A percentile compares a stretch with the other conserved stretches of the same genome.
These are phyloP conservation scores for Bovichtus diacanthus DNA, from an alignment of 2,797 vertebrate genomes.

Conservation along the genomic window DNA sequence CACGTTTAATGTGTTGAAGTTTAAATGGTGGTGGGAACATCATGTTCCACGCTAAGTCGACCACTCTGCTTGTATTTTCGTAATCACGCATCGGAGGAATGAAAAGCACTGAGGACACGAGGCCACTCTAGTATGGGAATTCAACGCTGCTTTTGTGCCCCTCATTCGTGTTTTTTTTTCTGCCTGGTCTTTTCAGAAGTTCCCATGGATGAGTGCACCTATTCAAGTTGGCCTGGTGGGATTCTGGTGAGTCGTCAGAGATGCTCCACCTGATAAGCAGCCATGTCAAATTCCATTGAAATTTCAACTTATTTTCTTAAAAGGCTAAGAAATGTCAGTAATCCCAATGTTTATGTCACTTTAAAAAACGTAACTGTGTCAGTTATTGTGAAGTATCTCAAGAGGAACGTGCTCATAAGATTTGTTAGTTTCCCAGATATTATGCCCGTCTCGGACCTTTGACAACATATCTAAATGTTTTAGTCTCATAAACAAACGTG, in stretches of 20 bases:
- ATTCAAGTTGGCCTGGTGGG: slow-evolving; percentile 98
- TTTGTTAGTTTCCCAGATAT: background rate
- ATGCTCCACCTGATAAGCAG: slow-evolving; percentile 61
- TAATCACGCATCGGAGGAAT: slow-evolving; percentile 43
- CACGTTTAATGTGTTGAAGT: slow-evolving; percentile 11
- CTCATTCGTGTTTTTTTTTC: slow-evolving; percentile 48
- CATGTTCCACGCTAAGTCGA: slow-evolving; percentile 7
- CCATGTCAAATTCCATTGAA: slow-evolving; percentile 40
- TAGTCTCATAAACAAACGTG: too few relatives aligned
- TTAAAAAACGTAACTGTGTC: background rate
- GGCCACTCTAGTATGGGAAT: slow-evolving; percentile 54
- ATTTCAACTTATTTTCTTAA: slow-evolving; percentile 5
- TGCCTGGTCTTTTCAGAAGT: slow-evolving; percentile 88
- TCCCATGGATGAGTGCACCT: slow-evolving; percentile 98
- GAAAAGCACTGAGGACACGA: slow-evolving; percentile 54
- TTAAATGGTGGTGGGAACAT: slow-evolving; percentile 26
- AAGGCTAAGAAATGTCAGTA: background rate
- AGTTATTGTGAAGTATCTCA: background rate
- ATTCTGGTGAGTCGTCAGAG: slow-evolving; percentile 92
- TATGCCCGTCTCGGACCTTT: background rate
- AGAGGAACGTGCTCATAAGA: background rate
- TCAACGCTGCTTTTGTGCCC: slow-evolving; percentile 68
- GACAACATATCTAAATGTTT: background rate
- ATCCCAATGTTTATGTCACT: background rate
- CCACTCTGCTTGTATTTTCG: slow-evolving; percentile 26